A percentile compares a stretch with the other conserved stretches of the same genome.
phyloP scores from a whole-genome alignment of 2,797 vertebrate species.

The Coracias cyanogaster region DNA sequence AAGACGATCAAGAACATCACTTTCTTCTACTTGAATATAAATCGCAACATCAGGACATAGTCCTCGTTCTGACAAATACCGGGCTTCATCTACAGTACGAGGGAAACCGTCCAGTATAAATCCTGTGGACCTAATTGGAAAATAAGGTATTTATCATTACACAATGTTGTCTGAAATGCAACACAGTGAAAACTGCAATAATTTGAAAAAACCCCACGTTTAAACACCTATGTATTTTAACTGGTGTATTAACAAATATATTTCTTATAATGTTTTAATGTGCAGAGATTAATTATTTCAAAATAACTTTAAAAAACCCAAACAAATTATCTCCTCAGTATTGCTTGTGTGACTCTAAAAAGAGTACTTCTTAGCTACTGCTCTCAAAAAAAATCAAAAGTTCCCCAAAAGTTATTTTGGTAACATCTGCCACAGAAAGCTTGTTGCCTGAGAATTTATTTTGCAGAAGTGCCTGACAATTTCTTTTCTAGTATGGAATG shows the following conservation, averaged over 20 bases:
- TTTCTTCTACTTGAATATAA: slow-evolving; percentile 81
- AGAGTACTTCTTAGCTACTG: not conserved
- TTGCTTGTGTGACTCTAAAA: not conserved
- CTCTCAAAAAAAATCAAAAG: not conserved
- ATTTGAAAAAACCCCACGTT: not conserved
- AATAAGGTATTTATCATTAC: not conserved
- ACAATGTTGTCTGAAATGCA: not conserved
- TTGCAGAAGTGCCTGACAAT: not conserved
- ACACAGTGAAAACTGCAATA: not conserved
- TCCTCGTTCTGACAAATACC: slow-evolving; percentile 82
- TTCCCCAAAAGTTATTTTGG: not conserved
- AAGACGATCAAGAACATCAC: slow-evolving; percentile 82
- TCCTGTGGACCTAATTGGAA: slow-evolving; percentile 84
- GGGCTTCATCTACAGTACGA: slow-evolving; percentile 81
- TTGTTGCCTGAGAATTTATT: not conserved
- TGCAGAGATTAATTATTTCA: not conserved
- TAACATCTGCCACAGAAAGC: not conserved
- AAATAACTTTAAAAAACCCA: not conserved
- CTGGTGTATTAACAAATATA: not conserved
- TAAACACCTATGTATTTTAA: not conserved
- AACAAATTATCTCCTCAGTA: not conserved
- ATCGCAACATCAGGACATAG: slow-evolving; percentile 88
- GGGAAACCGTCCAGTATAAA: slow-evolving; percentile 97
- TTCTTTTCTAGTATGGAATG: not conserved
- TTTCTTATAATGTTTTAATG: not conserved